These are phyloP conservation scores for Nesogale talazaci DNA, from an alignment of 2,113 vertebrate genomes.

Conservation along the genomic window DNA sequence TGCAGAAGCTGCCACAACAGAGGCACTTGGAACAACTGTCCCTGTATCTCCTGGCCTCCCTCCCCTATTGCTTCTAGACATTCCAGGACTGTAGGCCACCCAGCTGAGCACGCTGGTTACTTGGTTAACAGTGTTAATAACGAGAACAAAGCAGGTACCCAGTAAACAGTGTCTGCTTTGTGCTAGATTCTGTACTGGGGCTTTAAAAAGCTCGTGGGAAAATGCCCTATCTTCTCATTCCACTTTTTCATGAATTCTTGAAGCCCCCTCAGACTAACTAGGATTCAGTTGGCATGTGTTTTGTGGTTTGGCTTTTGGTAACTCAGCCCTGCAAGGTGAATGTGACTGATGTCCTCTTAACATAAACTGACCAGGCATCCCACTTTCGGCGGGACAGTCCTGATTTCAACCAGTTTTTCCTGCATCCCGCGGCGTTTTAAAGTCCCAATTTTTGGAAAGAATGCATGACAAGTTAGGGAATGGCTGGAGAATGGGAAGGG, in stretches of 20 bases:
- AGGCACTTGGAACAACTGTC: background rate
- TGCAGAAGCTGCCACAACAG: background rate
- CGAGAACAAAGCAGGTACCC: background rate
- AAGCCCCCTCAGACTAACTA: background rate
- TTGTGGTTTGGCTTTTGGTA: background rate
- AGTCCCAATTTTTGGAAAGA: too few relatives aligned
- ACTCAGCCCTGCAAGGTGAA: background rate
- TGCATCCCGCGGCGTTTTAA: too few relatives aligned
- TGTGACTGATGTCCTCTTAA: background rate
- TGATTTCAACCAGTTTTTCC: too few relatives aligned
- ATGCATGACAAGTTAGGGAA: too few relatives aligned
- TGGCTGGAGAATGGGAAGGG: too few relatives aligned
- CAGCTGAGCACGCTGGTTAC: background rate
- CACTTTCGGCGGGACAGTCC: too few relatives aligned
- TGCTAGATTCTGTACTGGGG: background rate
- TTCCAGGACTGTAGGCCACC: background rate
- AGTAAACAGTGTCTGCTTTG: background rate
- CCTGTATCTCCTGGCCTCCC: too few relatives aligned
- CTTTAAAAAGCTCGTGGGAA: too few relatives aligned
- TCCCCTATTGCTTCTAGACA: background rate
- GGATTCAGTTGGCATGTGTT: rapidly evolving
- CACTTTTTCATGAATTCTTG: too few relatives aligned
- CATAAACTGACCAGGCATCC: too few relatives aligned
- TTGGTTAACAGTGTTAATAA: background rate
- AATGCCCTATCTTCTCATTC: too few relatives aligned